These are phyloP conservation scores for Tetramorium alpestre DNA, from an alignment of 1,140 invertebrate species.

Conservation along the genomic window DNA sequence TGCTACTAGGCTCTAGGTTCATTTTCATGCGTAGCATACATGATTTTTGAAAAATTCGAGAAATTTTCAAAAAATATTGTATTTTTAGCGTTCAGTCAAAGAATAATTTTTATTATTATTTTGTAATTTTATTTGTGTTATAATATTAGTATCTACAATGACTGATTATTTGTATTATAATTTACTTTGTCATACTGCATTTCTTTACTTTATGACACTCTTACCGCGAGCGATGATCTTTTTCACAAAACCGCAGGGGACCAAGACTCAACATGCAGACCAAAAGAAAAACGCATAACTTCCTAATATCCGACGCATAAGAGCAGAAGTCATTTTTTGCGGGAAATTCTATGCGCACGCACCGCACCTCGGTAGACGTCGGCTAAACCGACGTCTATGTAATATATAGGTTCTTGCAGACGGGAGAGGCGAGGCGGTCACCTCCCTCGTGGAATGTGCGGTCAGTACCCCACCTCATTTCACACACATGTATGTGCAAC, in stretches of 20 bases:
- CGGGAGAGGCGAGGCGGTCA: constrained; percentile 76
- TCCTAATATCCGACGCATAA: constrained; percentile 30
- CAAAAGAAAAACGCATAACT: constrained; percentile 9
- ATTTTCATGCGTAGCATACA: neutral
- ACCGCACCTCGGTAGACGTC: constrained; percentile 47
- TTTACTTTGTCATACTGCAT: neutral
- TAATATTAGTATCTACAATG: neutral
- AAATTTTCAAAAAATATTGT: neutral
- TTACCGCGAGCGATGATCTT: neutral
- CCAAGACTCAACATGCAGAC: neutral
- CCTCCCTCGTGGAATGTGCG: constrained; percentile 80
- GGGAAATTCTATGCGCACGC: constrained; percentile 50
- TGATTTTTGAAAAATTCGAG: neutral
- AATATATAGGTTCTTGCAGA: constrained; percentile 63
- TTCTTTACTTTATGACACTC: neutral
- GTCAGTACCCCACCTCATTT: constrained; percentile 78
- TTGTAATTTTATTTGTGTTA: neutral
- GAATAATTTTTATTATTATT: neutral
- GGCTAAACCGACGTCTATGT: constrained; percentile 54
- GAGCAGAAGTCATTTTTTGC: constrained; percentile 15
- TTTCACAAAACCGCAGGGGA: neutral
- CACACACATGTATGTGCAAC: neutral
- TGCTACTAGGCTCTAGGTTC: neutral
- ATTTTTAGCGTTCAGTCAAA: neutral
- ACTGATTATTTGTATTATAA: constrained; percentile 3